Evolutionary conservation across 2,113 vertebrate genomes (phyloP).

Genomic region (Chaetura pelagica): DNA sequence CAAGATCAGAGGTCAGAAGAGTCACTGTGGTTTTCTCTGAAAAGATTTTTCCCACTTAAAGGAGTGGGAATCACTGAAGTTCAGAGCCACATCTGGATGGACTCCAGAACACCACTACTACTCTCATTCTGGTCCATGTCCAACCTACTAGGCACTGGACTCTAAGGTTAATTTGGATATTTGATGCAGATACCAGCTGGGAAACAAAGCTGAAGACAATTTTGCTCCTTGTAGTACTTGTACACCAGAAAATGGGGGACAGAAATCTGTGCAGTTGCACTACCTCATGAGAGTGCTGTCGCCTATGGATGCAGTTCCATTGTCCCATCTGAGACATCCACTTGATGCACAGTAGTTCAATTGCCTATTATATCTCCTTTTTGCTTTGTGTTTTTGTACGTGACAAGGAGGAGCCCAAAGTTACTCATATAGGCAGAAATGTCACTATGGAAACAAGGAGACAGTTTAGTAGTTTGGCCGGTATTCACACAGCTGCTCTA

Average conservation of each 20-base stretch:
- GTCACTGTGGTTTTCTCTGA: not conserved
- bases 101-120: not conserved
- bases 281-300: not conserved
- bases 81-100: not conserved
- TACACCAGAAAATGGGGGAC: not conserved
- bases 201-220: not conserved
- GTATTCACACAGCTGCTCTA: not conserved
- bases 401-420: not conserved
- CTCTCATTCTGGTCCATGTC: not conserved
- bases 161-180: not conserved
- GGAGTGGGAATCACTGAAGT: not conserved
- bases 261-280: not conserved
- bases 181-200: not conserved
- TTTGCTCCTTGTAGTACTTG: not conserved
- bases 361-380: not conserved
- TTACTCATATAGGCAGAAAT: slow-evolving; percentile 43
- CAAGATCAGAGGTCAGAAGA: not conserved
- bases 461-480: slow-evolving; percentile 20
- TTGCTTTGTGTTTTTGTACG: not conserved
- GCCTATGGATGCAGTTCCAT: rapidly evolving
- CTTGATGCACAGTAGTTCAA: not conserved
- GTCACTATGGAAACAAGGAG: slow-evolving; percentile 71
- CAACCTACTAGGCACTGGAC: not conserved
- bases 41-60: not conserved
- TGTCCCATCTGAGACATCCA: not conserved